Base-by-base conservation (phyloP, 2,888 invertebrate species). In the Colostygia pectinataria region DNA sequence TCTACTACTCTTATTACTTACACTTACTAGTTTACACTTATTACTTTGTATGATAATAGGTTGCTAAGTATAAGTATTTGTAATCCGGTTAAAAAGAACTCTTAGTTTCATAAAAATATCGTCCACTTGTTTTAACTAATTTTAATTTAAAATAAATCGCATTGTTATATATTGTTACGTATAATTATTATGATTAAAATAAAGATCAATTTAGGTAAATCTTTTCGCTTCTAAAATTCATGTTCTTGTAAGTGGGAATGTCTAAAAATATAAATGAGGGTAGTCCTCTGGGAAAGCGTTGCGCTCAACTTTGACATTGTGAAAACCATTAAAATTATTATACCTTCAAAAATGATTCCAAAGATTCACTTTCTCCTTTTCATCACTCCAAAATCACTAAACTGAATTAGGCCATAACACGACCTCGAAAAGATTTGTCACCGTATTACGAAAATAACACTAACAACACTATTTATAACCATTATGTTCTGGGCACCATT, bases 381-480 rank as follows among this genome's bases (percentile, higher is more conserved):
- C 73, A 79, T 77, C 68, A 72, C 74, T 65, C 63, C 59, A 31
- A 63, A 55, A 54, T 42, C 54, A 54, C 57, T 32, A 57, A 60
- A 56, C 48, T 58, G 55, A 58, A 62, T 53, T 58, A 61, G 59
- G 55, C 55, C 57, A 57, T 56, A 58, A 49, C 52, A 45, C 63
- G 70, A 68, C 65, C 75, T 62, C 71, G 59, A 47, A 13, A 40
- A 61, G 63, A 68, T 73, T 74, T 82, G 79, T 85, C 83, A 83
- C 80, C 77, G 77, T 72, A 79, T 75, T 70, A 75, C 66, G 61
- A 70, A 68, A 71, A 68, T 71, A 68, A 59, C 63, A 66, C 66
- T 63, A 47, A 38, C 59, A 43, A 44, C 66, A 80, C 81, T 82
- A 82, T 82, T 79, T 78, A 68, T 78, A 73, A 77, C 71, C 83